Percentiles rank a stretch among this genome's conserved stretches.
These are phyloP conservation scores for Heliconius congener DNA, from an alignment of 1,140 invertebrate species.

Conservation along the genomic window DNA sequence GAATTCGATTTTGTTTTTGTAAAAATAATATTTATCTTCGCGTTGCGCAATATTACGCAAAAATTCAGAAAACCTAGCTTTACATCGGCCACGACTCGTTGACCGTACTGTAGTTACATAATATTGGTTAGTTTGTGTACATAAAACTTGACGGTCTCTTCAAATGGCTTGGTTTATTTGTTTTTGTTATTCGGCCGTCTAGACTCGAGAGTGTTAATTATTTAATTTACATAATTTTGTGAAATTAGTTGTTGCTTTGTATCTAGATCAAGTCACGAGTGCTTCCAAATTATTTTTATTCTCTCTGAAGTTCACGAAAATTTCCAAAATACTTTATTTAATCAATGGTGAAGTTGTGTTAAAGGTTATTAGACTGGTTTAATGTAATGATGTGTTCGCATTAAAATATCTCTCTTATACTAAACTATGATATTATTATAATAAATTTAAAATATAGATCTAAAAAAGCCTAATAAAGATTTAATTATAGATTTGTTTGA, in stretches of 20 bases:
- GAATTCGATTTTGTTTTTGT: too few relatives aligned
- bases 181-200: conserved; percentile 6
- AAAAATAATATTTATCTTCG: too few relatives aligned
- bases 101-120: conserved; percentile 3
- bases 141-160: not conserved
- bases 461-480: too few relatives aligned
- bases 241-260: not conserved
- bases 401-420: too few relatives aligned
- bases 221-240: conserved; percentile 10
- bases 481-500: too few relatives aligned
- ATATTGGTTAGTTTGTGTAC: not conserved
- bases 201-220: not conserved
- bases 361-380: too few relatives aligned
- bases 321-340: not conserved
- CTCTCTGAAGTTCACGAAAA: not conserved
- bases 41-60: too few relatives aligned
- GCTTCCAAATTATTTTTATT: not conserved
- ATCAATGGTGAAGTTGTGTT: not conserved
- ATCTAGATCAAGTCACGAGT: conserved; percentile 7
- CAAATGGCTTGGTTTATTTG: conserved; percentile 6
- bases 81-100: too few relatives aligned
- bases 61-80: too few relatives aligned
- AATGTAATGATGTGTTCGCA: too few relatives aligned
- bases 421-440: too few relatives aligned
- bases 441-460: too few relatives aligned